These are phyloP conservation scores for Leucoraja erinaceus DNA, from an alignment of 2,113 vertebrate genomes.

Conservation along the genomic window DNA sequence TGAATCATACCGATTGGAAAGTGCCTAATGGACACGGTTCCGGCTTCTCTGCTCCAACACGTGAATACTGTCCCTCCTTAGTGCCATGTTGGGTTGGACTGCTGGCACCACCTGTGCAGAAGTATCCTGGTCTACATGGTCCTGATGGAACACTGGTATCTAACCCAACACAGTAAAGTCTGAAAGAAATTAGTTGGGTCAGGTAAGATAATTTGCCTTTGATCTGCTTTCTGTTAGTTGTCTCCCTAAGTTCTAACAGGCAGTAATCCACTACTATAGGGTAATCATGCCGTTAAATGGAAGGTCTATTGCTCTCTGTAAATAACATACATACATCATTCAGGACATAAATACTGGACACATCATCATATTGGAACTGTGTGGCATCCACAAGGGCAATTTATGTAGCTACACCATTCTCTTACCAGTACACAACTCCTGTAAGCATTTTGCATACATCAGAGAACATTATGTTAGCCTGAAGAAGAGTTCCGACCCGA, in stretches of 20 bases:
- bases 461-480: not conserved
- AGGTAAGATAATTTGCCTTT: not conserved
- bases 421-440: not conserved
- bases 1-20: slow-evolving; percentile 65
- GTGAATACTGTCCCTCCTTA: slow-evolving; percentile 62
- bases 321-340: not conserved
- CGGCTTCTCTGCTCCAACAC: slow-evolving; percentile 58
- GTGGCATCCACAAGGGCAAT: not conserved
- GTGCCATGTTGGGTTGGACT: slow-evolving; percentile 63
- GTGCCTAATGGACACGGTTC: slow-evolving; percentile 66
- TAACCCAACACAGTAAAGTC: slow-evolving; percentile 64
- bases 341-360: not conserved
- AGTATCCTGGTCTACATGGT: slow-evolving; percentile 69
- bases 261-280: not conserved
- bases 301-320: not conserved
- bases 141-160: slow-evolving; percentile 64
- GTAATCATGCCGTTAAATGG: slow-evolving; percentile 9
- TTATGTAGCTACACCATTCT: not conserved
- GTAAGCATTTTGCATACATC: not conserved
- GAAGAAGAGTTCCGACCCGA: too few species aligned
- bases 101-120: slow-evolving; percentile 64
- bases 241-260: not conserved
- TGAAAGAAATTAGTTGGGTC: slow-evolving; percentile 28
- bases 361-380: not conserved
- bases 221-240: too few species aligned